Conservation (phyloP, 2,113 vertebrate genomes). For the Barnardius zonarius region DNA sequence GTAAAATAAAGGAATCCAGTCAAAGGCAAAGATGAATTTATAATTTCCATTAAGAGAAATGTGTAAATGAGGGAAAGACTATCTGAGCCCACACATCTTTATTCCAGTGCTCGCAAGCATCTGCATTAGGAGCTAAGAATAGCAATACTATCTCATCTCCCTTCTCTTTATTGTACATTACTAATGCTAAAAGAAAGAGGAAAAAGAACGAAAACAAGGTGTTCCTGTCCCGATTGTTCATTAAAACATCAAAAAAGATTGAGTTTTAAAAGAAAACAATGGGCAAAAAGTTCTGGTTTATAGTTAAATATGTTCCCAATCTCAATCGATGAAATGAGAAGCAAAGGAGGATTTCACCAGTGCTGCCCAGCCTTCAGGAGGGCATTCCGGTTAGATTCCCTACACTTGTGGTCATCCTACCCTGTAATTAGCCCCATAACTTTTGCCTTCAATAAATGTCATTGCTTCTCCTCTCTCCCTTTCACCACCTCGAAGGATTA, state of each 20-base stretch:
- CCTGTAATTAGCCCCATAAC: neutral
- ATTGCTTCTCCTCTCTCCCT: neutral
- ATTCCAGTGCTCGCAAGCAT: neutral
- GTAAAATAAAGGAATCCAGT: neutral
- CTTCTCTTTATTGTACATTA: slow-evolving; percentile 20
- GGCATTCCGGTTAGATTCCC: neutral
- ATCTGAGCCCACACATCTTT: neutral
- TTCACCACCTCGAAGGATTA: neutral
- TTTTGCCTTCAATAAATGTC: neutral
- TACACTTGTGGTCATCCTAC: neutral
- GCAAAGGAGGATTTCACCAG: neutral
- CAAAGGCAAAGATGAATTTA: slow-evolving; percentile 1
- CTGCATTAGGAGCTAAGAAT: slow-evolving; percentile 27
- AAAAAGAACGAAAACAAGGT: slow-evolving; percentile 15
- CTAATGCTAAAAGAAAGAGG: slow-evolving; percentile 11
- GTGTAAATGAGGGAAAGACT: neutral
- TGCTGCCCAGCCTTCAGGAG: neutral
- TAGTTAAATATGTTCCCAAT: neutral
- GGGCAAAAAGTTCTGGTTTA: neutral
- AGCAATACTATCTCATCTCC: slow-evolving; percentile 28
- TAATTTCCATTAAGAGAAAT: slow-evolving; percentile 18
- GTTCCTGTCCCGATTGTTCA: neutral
- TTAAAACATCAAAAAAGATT: neutral
- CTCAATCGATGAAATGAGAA: neutral
- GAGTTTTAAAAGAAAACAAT: neutral